A percentile compares a stretch with the other conserved stretches of the same genome.
These are phyloP conservation scores for Onychomys arenicola DNA, from an alignment of 2,797 vertebrate species.

Conservation along the genomic window DNA sequence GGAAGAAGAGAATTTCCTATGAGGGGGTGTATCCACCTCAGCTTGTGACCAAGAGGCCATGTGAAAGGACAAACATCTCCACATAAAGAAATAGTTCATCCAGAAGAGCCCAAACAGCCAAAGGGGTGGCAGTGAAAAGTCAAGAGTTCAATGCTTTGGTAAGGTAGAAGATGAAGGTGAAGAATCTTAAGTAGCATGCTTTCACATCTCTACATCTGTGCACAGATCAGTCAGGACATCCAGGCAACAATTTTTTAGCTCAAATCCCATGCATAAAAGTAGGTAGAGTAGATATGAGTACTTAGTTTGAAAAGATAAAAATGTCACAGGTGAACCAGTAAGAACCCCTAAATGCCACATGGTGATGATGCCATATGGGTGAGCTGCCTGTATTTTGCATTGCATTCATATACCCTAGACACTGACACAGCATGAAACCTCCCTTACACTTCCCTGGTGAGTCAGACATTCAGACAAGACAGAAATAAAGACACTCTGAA, in stretches of 20 bases:
- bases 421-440: not conserved
- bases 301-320: not conserved
- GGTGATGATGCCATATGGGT: not conserved
- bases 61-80: not conserved
- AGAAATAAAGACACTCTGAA: not conserved
- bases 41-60: not conserved
- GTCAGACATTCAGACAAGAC: not conserved
- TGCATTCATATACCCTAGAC: not conserved
- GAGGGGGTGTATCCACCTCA: not conserved
- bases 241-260: not conserved
- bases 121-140: not conserved
- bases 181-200: not conserved
- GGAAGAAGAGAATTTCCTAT: not conserved
- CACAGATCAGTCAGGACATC: too few species aligned
- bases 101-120: not conserved
- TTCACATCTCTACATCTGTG: not conserved
- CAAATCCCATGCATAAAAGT: not conserved
- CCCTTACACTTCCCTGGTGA: not conserved
- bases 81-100: not conserved
- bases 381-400: not conserved
- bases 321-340: not conserved
- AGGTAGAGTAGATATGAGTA: not conserved
- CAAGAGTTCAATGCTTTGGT: fast-evolving
- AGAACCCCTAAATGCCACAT: not conserved
- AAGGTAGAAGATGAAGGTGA: not conserved